Conservation (phyloP, 1,140 invertebrate genomes). For the Sitobion miscanthi region DNA sequence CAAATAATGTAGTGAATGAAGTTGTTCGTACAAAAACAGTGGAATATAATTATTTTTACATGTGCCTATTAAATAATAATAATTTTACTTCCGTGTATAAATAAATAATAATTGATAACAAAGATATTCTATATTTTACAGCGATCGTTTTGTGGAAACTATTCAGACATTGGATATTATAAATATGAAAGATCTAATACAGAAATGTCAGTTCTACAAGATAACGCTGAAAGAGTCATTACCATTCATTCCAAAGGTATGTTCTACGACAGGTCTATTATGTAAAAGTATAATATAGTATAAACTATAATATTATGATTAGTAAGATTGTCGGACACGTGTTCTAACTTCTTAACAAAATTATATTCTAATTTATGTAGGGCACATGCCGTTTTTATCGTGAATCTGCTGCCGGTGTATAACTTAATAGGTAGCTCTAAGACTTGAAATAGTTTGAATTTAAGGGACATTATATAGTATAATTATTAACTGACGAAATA, state of each 20-base stretch:
- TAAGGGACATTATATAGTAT: neutral
- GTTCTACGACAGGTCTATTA: conserved; percentile 59
- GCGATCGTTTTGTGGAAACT: conserved; percentile 85
- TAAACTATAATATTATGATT: too few relatives aligned
- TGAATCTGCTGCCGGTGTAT: neutral
- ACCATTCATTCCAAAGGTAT: conserved; percentile 88
- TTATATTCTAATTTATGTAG: neutral
- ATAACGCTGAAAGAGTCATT: conserved; percentile 84
- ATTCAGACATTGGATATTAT: conserved; percentile 92
- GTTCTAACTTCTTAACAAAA: neutral
- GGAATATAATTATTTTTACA: neutral
- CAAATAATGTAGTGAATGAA: neutral
- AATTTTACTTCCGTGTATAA: neutral
- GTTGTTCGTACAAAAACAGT: neutral
- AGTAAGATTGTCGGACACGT: neutral
- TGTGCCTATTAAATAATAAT: neutral
- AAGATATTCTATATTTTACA: conserved; percentile 61
- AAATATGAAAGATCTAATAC: conserved; percentile 86
- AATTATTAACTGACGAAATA: neutral
- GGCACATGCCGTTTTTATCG: neutral
- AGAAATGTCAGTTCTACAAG: conserved; percentile 89
- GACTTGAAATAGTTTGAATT: neutral
- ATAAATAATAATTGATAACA: neutral
- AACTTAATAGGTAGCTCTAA: neutral
- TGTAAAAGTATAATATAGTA: neutral